Conservation (phyloP, 2,113 vertebrate species). For the Pantherophis guttatus region DNA sequence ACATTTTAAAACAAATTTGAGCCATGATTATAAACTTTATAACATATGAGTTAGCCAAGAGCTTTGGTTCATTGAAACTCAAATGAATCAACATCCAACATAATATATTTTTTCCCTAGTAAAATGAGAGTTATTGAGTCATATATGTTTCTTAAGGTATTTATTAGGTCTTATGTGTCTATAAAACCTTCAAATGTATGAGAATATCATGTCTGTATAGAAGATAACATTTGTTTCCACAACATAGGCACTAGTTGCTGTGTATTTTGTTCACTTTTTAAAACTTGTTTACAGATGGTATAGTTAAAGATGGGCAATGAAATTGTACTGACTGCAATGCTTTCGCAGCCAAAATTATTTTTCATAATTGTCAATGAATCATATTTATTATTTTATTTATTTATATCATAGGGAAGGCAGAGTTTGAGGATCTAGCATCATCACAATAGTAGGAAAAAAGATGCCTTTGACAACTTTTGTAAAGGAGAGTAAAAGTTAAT, state of each 20-base stretch:
- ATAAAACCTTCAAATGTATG: slow-evolving; percentile 70
- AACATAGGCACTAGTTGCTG: slow-evolving; percentile 56
- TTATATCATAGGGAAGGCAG: slow-evolving; percentile 50
- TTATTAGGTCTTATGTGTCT: slow-evolving; percentile 66
- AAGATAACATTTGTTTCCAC: slow-evolving; percentile 54
- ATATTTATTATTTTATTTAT: neutral
- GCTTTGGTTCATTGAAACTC: slow-evolving; percentile 32
- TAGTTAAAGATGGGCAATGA: slow-evolving; percentile 36
- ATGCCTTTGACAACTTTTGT: slow-evolving; percentile 49
- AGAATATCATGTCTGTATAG: slow-evolving; percentile 61
- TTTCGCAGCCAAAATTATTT: slow-evolving; percentile 44
- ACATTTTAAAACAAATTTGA: slow-evolving; percentile 47
- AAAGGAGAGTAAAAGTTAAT: slow-evolving; percentile 42
- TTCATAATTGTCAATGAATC: slow-evolving; percentile 62
- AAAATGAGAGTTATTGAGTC: slow-evolving; percentile 54
- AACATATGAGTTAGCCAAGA: slow-evolving; percentile 31
- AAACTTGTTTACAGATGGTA: slow-evolving; percentile 60
- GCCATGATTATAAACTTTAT: slow-evolving; percentile 15
- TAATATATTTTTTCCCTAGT: slow-evolving; percentile 61
- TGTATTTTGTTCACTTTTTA: slow-evolving; percentile 56
- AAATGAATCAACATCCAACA: slow-evolving; percentile 26
- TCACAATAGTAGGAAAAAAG: slow-evolving; percentile 51
- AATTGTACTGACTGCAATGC: slow-evolving; percentile 55
- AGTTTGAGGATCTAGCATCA: slow-evolving; percentile 67
- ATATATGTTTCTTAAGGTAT: slow-evolving; percentile 55